Conservation (phyloP, 2,888 invertebrate genomes). For the Actias luna region DNA sequence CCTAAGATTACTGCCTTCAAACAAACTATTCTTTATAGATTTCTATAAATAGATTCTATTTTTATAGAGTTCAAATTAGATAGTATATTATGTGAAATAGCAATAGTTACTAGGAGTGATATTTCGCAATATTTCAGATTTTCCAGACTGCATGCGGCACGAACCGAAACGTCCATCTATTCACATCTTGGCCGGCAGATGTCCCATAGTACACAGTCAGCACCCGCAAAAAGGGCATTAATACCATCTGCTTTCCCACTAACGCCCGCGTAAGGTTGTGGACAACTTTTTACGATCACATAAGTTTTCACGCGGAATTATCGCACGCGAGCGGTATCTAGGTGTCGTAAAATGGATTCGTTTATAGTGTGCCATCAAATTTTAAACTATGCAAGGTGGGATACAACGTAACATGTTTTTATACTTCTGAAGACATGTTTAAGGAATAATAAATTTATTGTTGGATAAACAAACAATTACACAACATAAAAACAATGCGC, state of each 20-base stretch:
- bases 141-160: neutral
- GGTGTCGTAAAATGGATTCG: neutral
- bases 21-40: too few species aligned
- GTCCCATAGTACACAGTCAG: conserved; percentile 15
- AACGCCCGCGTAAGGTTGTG: conserved; percentile 20
- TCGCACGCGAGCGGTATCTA: neutral
- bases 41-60: too few species aligned
- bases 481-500: too few species aligned
- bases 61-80: too few species aligned
- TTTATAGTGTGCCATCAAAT: neutral
- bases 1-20: too few species aligned
- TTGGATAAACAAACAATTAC: too few species aligned
- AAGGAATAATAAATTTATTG: too few species aligned
- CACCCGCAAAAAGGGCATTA: conserved; percentile 25
- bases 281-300: conserved; percentile 6
- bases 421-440: too few species aligned
- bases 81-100: too few species aligned
- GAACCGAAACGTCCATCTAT: conserved; percentile 5
- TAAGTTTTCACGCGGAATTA: conserved; percentile 7
- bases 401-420: too few species aligned
- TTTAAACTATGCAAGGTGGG: neutral
- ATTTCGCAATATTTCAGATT: too few species aligned
- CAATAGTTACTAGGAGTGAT: too few species aligned
- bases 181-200: conserved; percentile 16
- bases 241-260: conserved; percentile 25